These are phyloP conservation scores for Chaetodon trifasciatus DNA, from an alignment of 2,797 vertebrate genomes.

Conservation along the genomic window DNA sequence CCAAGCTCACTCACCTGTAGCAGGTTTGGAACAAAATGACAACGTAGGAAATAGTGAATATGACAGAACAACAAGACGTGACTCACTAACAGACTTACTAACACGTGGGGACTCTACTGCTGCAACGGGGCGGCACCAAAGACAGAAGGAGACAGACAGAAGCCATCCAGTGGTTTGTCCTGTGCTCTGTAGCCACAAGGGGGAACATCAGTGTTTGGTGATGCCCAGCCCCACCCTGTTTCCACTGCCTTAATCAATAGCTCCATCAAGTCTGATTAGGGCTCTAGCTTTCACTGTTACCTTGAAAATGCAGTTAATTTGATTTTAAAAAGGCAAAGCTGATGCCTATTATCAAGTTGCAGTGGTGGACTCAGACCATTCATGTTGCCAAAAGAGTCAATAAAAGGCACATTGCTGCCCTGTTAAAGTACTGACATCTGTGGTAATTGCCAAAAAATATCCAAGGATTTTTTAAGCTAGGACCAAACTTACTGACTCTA, in stretches of 20 bases:
- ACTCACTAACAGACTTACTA: conserved; percentile 73
- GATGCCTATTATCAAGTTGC: conserved; percentile 6
- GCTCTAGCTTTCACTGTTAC: conserved; percentile 19
- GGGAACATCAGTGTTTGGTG: conserved; percentile 23
- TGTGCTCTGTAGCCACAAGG: conserved; percentile 28
- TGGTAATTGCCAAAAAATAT: not conserved
- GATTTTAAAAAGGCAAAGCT: conserved; percentile 1
- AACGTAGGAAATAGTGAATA: conserved; percentile 68
- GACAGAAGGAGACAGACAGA: conserved; percentile 37
- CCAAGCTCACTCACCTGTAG: conserved; percentile 99
- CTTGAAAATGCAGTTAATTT: conserved; percentile 24
- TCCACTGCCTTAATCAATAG: conserved; percentile 32
- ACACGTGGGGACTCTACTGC: conserved; percentile 60
- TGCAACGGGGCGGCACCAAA: conserved; percentile 36
- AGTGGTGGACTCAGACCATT: conserved; percentile 1
- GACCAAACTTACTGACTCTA: conserved; percentile 14
- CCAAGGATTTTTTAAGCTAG: conserved; percentile 9
- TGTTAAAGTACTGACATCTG: not conserved
- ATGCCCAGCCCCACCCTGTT: conserved; percentile 20
- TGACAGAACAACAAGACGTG: conserved; percentile 55
- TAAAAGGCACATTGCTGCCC: not conserved
- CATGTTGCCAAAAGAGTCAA: conserved; percentile 9
- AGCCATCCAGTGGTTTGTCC: conserved; percentile 64
- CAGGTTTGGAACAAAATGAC: conserved; percentile 80
- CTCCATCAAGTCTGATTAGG: conserved; percentile 17